These are phyloP conservation scores for Masticophis lateralis DNA, from an alignment of 2,797 vertebrate genomes.

Conservation along the genomic window DNA sequence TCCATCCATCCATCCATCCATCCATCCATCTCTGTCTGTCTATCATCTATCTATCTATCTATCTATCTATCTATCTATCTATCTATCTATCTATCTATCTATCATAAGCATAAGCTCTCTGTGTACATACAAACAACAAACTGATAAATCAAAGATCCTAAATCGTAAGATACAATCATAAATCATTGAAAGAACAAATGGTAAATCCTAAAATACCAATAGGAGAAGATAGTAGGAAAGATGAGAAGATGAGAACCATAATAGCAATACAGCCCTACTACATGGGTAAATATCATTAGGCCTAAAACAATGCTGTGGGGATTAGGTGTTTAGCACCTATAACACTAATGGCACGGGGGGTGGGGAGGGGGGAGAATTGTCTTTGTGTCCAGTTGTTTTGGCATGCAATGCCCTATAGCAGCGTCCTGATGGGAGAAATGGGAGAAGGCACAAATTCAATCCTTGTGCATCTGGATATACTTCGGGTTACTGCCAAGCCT, in stretches of 20 bases:
- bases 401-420: not conserved
- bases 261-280: not conserved
- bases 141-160: not conserved
- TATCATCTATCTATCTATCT: too few species aligned
- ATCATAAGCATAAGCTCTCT: not conserved
- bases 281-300: not conserved
- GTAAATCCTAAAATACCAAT: not conserved
- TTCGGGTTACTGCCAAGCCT: not conserved
- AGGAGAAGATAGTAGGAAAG: not conserved
- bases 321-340: not conserved
- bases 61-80: too few species aligned
- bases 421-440: not conserved
- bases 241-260: not conserved
- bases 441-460: not conserved
- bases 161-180: not conserved
- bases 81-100: too few species aligned
- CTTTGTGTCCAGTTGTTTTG: not conserved
- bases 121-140: not conserved
- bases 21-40: too few species aligned
- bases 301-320: not conserved
- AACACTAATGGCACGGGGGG: not conserved
- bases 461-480: not conserved
- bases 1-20: too few species aligned
- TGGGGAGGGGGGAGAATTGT: rapidly evolving
- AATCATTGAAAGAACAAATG: not conserved